A percentile compares a stretch with the other conserved stretches of the same genome.
These are phyloP conservation scores for Cerastis leucographa DNA, from an alignment of 2,888 invertebrate species.

Conservation along the genomic window DNA sequence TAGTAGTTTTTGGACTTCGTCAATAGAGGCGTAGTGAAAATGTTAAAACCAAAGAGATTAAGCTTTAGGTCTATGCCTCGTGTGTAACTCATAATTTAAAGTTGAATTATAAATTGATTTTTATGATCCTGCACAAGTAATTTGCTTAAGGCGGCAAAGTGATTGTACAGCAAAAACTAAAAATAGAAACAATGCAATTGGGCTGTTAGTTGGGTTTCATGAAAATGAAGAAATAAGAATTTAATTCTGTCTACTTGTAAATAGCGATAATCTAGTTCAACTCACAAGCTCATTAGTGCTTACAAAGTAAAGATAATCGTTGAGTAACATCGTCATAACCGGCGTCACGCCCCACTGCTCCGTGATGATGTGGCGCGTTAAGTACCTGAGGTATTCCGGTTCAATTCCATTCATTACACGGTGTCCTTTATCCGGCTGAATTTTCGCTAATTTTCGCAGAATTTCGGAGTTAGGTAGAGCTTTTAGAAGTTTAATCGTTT, in stretches of 20 bases:
- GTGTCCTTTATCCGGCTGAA: conserved; percentile 12
- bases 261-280: neutral
- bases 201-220: neutral
- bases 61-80: neutral
- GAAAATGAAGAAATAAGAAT: neutral
- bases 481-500: conserved; percentile 10
- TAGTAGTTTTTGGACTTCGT: neutral
- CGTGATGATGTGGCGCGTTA: conserved; percentile 22
- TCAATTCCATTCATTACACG: conserved; percentile 39
- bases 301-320: conserved; percentile 11
- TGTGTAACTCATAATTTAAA: neutral
- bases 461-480: conserved; percentile 1
- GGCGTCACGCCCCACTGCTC: conserved; percentile 12
- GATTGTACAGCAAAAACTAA: neutral
- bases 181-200: neutral
- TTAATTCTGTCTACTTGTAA: neutral
- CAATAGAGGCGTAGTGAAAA: neutral
- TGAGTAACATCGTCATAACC: conserved; percentile 7
- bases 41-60: neutral
- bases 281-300: neutral
- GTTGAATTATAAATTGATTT: neutral
- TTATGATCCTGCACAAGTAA: too few species aligned
- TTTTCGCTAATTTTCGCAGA: conserved; percentile 12
- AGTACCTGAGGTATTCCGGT: conserved; percentile 7
- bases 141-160: neutral